Percentiles rank a stretch among this genome's conserved stretches.
Conservation (phyloP, 1,140 invertebrate genomes). For the Psilanteris sp. region DNA sequence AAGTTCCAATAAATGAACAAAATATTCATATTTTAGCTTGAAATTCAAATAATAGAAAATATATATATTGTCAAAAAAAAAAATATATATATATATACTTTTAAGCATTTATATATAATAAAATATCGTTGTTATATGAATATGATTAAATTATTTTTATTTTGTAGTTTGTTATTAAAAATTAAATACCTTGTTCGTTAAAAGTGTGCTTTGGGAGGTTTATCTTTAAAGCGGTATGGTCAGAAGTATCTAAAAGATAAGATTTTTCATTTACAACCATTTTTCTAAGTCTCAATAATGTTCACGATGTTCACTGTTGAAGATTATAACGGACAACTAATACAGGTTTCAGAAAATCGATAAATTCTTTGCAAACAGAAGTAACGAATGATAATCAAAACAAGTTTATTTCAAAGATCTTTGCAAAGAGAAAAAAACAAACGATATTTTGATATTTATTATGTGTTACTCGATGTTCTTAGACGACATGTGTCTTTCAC, state of each 20-base stretch:
- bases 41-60: too few species aligned
- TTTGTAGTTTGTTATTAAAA: too few species aligned
- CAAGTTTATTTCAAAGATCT: slow-evolving; percentile 2
- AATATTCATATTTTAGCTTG: too few species aligned
- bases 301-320: slow-evolving; percentile 10
- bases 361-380: not conserved
- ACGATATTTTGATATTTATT: not conserved
- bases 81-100: too few species aligned
- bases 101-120: too few species aligned
- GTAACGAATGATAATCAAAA: slow-evolving; percentile 1
- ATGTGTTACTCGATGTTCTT: not conserved
- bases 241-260: slow-evolving; percentile 4
- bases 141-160: too few species aligned
- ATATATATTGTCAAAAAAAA: too few species aligned
- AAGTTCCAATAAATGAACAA: too few species aligned
- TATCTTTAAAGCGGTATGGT: not conserved
- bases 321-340: slow-evolving; percentile 9
- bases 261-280: slow-evolving; percentile 24
- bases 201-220: not conserved
- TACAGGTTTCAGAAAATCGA: slow-evolving; percentile 11
- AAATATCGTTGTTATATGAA: too few species aligned
- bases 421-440: slow-evolving; percentile 6
- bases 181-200: slow-evolving; percentile 3
- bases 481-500: not conserved
- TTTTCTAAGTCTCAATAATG: too few species aligned